Conservation (phyloP, 2,888 invertebrate species). For the Molorchus minor region DNA sequence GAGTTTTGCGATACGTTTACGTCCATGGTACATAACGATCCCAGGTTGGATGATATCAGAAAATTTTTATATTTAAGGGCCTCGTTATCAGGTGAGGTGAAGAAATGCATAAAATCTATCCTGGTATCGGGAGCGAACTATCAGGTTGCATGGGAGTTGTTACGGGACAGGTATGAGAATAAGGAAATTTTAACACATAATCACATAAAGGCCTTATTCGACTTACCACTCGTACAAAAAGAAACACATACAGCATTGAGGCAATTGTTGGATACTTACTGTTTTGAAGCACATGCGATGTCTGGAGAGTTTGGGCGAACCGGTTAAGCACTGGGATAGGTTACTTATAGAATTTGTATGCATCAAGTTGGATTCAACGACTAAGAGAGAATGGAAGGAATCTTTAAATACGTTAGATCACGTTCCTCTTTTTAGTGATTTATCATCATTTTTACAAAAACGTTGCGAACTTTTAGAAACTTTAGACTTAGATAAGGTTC, state of each 20-base stretch:
- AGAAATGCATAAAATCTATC: slow-evolving; percentile 1
- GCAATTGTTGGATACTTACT: neutral
- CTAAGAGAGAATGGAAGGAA: slow-evolving; percentile 5
- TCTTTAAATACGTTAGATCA: neutral
- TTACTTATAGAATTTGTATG: slow-evolving; percentile 6
- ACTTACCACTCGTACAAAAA: neutral
- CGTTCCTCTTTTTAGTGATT: neutral
- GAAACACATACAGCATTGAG: neutral
- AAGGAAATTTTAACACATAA: slow-evolving; percentile 34
- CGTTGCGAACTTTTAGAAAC: neutral
- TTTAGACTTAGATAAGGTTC: neutral
- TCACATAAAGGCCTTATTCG: slow-evolving; percentile 33
- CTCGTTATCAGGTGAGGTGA: no score
- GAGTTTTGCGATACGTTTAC: no score
- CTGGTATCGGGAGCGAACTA: slow-evolving; percentile 1
- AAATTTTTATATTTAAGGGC: no score
- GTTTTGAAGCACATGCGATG: neutral
- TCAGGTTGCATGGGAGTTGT: slow-evolving; percentile 3
- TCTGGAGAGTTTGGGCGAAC: neutral
- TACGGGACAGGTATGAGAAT: slow-evolving; percentile 32
- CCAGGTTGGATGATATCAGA: no score
- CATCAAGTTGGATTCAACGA: neutral
- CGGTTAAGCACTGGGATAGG: neutral
- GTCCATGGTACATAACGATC: no score
- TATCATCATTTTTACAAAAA: neutral